These are phyloP conservation scores for Eremobia ochroleuca DNA, from an alignment of 2,888 invertebrate species.

Conservation along the genomic window DNA sequence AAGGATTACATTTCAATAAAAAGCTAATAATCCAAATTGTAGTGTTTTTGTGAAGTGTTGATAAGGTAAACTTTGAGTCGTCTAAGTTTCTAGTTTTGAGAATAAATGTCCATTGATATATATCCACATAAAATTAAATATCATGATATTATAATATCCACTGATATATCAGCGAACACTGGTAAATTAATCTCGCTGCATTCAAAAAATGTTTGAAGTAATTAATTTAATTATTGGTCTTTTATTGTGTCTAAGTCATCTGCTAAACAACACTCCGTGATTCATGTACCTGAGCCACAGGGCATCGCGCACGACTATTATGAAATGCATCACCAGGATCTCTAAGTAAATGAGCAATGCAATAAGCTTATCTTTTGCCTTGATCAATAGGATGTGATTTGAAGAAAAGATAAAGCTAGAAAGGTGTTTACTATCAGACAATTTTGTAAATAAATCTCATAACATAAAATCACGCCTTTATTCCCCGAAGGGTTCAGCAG, in stretches of 20 bases:
- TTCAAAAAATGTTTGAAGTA: too few relatives aligned
- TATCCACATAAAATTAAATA: too few relatives aligned
- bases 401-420: background rate
- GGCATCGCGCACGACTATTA: slow-evolving; percentile 38
- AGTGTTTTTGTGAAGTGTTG: too few relatives aligned
- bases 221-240: background rate
- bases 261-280: slow-evolving; percentile 20
- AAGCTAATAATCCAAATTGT: too few relatives aligned
- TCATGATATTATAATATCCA: too few relatives aligned
- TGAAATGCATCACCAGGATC: slow-evolving; percentile 57
- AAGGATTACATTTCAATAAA: too few relatives aligned
- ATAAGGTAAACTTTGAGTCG: too few relatives aligned
- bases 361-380: slow-evolving; percentile 12
- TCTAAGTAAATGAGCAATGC: slow-evolving; percentile 26
- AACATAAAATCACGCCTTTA: background rate
- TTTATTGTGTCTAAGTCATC: slow-evolving; percentile 8
- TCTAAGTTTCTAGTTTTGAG: too few relatives aligned
- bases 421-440: background rate
- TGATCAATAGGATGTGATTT: slow-evolving; percentile 22
- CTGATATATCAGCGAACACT: too few relatives aligned
- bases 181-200: background rate
- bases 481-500: background rate
- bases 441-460: background rate
- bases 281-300: slow-evolving; percentile 15
- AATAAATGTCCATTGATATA: too few relatives aligned